Evolutionary conservation across 2,888 invertebrate genomes (phyloP), one percentile per base, ranked within the genome.

Genomic region (Tipula lateralis): DNA sequence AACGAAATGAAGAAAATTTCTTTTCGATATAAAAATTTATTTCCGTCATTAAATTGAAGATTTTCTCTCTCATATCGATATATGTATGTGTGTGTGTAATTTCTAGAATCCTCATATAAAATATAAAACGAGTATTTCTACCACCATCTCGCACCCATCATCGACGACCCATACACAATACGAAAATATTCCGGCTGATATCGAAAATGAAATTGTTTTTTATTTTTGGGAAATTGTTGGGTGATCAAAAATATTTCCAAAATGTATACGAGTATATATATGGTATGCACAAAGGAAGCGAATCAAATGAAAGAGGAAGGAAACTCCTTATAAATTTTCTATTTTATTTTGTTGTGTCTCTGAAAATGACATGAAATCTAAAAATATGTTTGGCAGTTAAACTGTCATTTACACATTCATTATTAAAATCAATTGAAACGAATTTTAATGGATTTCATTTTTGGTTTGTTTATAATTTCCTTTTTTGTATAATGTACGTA

Each of bases 1-100:
- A 66, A 66, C 19, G 66, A 66, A 66, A 66, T 66, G 66, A 66
- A 66, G 24, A 66, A 66, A 66, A 66, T 66, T 66, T 66, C 66
- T 66, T 66, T 66, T 66, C 66, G 66, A 66, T 66, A 66, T 66
- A 66, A 66, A 66, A 66, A 66, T 66, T 66, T 66, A 66, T 66
- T 66, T 66, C 66, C 66, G 24, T 66, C 66, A 66, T 66, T 66
- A 66, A 66, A 66, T 66, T 66, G 66, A 66, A 66, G 66, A 66
- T 66, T 66, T 66, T 66, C 66, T 66, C 66, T 66, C 66, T 24
- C 66, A 66, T 66, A 44, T 39, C 39, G 39, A 39, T 39, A 13
- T 39, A 13, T 13, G 12, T 39, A 50, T 39, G 6, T 16, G 12
- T 50, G 7, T 50, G 16, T 66, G 66, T 66, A 66, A 66, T 66